These are phyloP conservation scores for Ara ararauna DNA, from an alignment of 2,797 vertebrate species.

Conservation along the genomic window DNA sequence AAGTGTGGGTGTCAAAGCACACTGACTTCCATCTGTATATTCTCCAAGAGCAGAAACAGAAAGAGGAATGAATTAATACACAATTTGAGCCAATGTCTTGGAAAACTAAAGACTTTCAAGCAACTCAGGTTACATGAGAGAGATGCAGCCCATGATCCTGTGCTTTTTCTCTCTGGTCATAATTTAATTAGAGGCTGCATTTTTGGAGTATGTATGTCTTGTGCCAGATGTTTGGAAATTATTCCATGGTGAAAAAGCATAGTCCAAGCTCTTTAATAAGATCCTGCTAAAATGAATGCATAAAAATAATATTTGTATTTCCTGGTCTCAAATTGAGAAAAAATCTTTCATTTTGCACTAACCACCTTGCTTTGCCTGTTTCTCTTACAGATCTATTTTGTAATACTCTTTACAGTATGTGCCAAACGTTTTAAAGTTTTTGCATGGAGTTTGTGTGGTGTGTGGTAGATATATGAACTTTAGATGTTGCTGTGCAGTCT, in stretches of 20 bases:
- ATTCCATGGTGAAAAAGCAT: neutral
- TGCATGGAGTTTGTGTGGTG: constrained; percentile 48
- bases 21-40: no score
- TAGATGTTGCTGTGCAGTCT: neutral
- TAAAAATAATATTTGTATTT: neutral
- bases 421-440: neutral
- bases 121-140: neutral
- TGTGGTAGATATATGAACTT: constrained; percentile 18
- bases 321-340: neutral
- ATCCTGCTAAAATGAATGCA: neutral
- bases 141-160: neutral
- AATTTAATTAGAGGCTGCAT: neutral
- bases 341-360: neutral
- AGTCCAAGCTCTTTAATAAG: neutral
- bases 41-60: no score
- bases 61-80: no score
- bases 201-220: neutral
- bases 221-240: neutral
- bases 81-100: no score
- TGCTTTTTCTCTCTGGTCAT: neutral
- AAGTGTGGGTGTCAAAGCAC: no score
- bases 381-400: constrained; percentile 83
- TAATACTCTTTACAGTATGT: constrained; percentile 90
- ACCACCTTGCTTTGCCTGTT: constrained; percentile 9
- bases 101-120: neutral